Evolutionary conservation across 2,113 vertebrate species (phyloP).

Genomic region (Perccottus glenii): DNA sequence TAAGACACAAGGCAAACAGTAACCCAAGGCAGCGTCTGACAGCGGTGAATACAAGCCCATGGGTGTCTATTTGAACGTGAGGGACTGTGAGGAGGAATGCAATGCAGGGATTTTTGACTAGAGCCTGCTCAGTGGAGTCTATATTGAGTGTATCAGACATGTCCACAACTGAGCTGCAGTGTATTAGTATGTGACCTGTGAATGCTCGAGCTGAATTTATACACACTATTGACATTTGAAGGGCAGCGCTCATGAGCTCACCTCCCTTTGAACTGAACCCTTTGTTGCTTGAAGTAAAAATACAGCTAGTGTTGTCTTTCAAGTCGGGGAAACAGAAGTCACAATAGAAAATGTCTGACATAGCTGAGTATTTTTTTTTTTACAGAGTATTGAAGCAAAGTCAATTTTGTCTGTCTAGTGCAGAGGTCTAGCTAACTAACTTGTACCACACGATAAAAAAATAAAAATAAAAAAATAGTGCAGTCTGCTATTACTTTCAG

Average conservation of each 20-base stretch:
- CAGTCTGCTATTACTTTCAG: too few relatives aligned
- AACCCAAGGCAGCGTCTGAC: conserved; percentile 55
- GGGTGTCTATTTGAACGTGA: conserved; percentile 48
- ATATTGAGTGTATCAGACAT: conserved; percentile 18
- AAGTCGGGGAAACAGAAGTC: neutral
- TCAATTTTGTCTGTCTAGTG: too few relatives aligned
- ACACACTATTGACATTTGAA: conserved; percentile 55
- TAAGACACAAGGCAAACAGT: conserved; percentile 57
- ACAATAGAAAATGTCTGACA: neutral
- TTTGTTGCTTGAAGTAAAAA: neutral
- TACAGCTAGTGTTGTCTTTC: neutral
- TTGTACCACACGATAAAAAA: too few relatives aligned
- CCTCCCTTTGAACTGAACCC: conserved; percentile 10
- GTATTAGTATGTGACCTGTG: conserved; percentile 53
- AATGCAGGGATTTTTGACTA: conserved; percentile 39
- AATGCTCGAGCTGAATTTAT: conserved; percentile 26
- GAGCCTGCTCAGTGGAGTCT: conserved; percentile 12
- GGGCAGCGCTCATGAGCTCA: conserved; percentile 27
- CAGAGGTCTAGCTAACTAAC: too few relatives aligned
- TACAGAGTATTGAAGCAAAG: too few relatives aligned
- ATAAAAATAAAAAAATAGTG: too few relatives aligned
- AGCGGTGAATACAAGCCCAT: conserved; percentile 47
- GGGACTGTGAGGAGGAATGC: conserved; percentile 60
- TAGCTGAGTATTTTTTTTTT: neutral
- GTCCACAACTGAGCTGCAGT: conserved; percentile 30